Base-by-base conservation (phyloP, 2,888 invertebrate genomes). In the Cataglyphis altisquamis region DNA sequence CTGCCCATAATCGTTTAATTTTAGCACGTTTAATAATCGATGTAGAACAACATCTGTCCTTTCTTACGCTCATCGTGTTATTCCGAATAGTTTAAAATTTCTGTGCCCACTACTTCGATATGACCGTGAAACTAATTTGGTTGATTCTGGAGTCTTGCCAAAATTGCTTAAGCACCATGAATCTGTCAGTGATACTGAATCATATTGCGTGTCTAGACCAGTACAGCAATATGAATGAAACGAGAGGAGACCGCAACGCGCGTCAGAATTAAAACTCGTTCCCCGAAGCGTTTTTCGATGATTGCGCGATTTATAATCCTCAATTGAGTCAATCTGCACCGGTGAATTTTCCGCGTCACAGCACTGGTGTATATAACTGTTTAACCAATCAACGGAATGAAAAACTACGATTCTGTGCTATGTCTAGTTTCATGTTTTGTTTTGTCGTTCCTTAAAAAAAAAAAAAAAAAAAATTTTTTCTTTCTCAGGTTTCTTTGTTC, bases 51-150 rank as follows among this genome's bases (percentile, higher is more conserved):
- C 52, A 74, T 21, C 29, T 77, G 67, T 18, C 21, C 36, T 52
- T 25, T n/a, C 67, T 77, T n/a, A 21, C 48, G 6, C 68, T 57
- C 68, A 41, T 77, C n/a, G 48, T 57, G 21, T n/a, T 60, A 21
- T 68, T 36, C 70, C 45, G 70, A 25, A 78, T 45, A 78, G 70
- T 60, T 9, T 12, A 9, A 60, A 60, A 78, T 85, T 57, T 48
- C 45, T 41, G 41, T 68, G 21, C 32, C 32, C 39, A 62, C 68
- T 57, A 48, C 81, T 81, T 64, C 60, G 81, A 48, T 55, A 82
- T 84, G 88, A 68, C 73, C 82, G 83, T 85, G 88, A 88, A 88
- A 88, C 89, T 86, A 87, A 84, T 82, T 73, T 39, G 45, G 36
- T 74, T 77, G 78, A 83, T 52, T 57, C 72, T 32, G 64, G 41